These are phyloP conservation scores for Lithosia quadra DNA, from an alignment of 2,888 invertebrate species.

Conservation along the genomic window DNA sequence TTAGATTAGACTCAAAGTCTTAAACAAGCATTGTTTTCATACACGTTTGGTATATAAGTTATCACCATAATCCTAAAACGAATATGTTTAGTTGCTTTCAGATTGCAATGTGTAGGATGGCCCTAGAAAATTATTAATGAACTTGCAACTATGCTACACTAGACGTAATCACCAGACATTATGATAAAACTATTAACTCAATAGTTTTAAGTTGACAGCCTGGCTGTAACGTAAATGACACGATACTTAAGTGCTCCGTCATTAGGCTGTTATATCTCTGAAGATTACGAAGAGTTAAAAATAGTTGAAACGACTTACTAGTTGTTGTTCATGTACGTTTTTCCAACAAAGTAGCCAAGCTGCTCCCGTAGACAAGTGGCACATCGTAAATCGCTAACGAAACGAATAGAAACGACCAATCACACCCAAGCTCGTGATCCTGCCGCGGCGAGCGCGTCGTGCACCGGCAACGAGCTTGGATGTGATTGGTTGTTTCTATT, in stretches of 20 bases:
- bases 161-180: background rate
- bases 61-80: too few species aligned
- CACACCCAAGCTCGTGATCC: too few species aligned
- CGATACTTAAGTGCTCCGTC: conserved; percentile 43
- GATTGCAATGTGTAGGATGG: too few species aligned
- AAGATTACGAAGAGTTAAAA: conserved; percentile 25
- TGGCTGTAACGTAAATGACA: conserved; percentile 36
- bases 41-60: background rate
- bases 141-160: background rate
- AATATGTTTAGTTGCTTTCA: too few species aligned
- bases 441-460: too few species aligned
- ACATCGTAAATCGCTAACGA: too few species aligned
- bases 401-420: too few species aligned
- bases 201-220: conserved; percentile 27
- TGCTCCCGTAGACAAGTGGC: too few species aligned
- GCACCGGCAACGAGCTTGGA: too few species aligned
- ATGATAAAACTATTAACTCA: conserved; percentile 14
- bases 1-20: background rate
- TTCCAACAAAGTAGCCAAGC: too few species aligned
- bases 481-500: too few species aligned
- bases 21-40: background rate
- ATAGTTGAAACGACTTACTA: background rate
- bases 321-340: too few species aligned
- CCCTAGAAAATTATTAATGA: background rate
- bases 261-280: conserved; percentile 44